phyloP scores from a whole-genome alignment of 2,797 vertebrate species.

The Tamandua tetradactyla region DNA sequence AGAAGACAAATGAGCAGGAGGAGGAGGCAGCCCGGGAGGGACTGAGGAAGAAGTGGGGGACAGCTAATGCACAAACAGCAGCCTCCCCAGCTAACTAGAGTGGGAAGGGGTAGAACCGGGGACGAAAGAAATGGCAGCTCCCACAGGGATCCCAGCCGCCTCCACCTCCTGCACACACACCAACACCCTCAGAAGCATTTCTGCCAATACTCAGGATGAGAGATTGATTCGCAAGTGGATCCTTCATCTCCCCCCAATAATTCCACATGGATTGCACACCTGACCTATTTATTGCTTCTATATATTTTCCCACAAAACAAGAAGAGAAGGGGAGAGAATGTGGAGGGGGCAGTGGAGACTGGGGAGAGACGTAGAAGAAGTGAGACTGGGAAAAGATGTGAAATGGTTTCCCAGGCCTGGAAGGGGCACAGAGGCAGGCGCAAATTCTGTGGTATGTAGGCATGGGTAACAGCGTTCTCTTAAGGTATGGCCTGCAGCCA shows the following conservation, averaged over 20 bases:
- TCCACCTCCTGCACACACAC: not conserved
- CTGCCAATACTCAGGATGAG: slow-evolving; percentile 46
- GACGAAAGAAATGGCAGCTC: slow-evolving; percentile 4
- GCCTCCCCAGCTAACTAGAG: not conserved
- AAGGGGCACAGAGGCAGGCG: not conserved
- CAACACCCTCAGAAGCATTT: slow-evolving; percentile 19
- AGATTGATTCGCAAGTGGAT: slow-evolving; percentile 29
- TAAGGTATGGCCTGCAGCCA: not conserved
- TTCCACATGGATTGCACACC: slow-evolving; percentile 8
- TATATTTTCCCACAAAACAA: not conserved
- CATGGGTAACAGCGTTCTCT: not conserved
- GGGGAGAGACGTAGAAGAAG: not conserved
- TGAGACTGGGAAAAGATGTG: not conserved
- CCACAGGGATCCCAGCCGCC: not conserved
- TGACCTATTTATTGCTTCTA: slow-evolving; percentile 48
- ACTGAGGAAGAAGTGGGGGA: not conserved
- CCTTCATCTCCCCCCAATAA: slow-evolving; percentile 20
- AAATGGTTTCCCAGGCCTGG: slow-evolving; percentile 9
- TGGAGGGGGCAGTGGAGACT: not conserved
- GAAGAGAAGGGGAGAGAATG: too few species aligned
- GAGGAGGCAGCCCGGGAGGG: not conserved
- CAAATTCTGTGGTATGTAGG: not conserved
- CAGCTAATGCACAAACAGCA: not conserved
- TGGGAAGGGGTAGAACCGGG: not conserved
- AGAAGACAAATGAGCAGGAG: slow-evolving; percentile 39